Conservation (phyloP, 1,140 invertebrate species). For the Aphaenogaster rudis region DNA sequence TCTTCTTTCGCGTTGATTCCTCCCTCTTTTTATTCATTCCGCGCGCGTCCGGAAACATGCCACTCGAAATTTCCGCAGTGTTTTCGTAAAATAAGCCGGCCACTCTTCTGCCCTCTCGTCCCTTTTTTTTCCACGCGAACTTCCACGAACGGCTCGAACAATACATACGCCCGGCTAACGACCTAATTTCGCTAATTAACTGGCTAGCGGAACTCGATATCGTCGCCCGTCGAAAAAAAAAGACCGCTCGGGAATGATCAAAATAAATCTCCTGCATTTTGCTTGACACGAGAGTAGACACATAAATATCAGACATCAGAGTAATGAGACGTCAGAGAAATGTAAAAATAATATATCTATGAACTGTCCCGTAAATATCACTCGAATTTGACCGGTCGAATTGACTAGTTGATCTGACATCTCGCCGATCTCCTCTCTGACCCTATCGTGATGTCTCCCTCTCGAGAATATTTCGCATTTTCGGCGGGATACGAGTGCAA, state of each 20-base stretch:
- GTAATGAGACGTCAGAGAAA: not conserved
- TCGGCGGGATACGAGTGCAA: not conserved
- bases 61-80: not conserved
- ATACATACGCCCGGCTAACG: not conserved
- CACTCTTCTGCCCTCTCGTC: not conserved
- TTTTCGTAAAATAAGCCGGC: conserved; percentile 9
- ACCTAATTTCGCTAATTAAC: conserved; percentile 61
- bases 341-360: not conserved
- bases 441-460: not conserved
- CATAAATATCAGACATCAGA: not conserved
- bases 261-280: conserved; percentile 20
- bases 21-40: not conserved
- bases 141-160: conserved; percentile 5
- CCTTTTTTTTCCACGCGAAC: not conserved
- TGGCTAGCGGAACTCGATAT: not conserved
- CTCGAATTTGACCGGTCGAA: not conserved
- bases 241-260: not conserved
- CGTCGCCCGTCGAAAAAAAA: not conserved
- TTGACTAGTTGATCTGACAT: not conserved
- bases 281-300: not conserved
- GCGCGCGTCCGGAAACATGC: not conserved
- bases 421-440: not conserved
- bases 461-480: conserved; percentile 13
- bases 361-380: not conserved
- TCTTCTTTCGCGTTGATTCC: not conserved